A percentile compares a stretch with the other conserved stretches of the same genome.
Conservation (phyloP, 2,113 vertebrate species). For the Peromyscus polionotus region DNA sequence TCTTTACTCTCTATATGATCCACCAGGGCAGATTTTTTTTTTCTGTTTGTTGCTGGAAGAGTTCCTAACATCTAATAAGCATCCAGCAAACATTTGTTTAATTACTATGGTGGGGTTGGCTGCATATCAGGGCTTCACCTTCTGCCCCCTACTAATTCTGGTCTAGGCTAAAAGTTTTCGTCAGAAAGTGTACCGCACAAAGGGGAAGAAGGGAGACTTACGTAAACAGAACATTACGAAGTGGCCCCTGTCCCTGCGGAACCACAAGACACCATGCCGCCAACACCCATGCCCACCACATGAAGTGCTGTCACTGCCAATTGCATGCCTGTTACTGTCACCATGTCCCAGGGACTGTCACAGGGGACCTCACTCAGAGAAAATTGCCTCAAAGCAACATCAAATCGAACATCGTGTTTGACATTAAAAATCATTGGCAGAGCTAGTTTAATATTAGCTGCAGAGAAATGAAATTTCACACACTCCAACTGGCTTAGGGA, state of each 20-base stretch:
- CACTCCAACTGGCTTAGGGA: background rate
- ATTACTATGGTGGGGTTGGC: background rate
- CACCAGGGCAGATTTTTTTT: background rate
- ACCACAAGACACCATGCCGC: background rate
- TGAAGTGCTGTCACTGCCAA: fast-evolving
- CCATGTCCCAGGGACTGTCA: background rate
- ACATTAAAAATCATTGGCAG: slow-evolving; percentile 39
- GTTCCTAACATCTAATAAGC: background rate
- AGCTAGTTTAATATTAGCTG: background rate
- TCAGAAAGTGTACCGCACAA: background rate
- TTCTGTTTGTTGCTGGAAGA: background rate
- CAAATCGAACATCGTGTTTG: slow-evolving; percentile 30
- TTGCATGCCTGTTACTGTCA: background rate
- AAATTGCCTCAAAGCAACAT: slow-evolving; percentile 13
- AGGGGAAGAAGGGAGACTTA: background rate
- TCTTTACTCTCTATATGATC: background rate
- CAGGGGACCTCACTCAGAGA: background rate
- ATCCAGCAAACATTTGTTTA: background rate
- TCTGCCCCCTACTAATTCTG: background rate
- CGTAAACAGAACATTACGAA: background rate
- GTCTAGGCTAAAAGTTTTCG: background rate
- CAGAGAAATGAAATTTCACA: slow-evolving; percentile 64
- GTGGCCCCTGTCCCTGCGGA: background rate
- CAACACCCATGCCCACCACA: fast-evolving
- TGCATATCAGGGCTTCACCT: background rate